Evolutionary conservation across 2,113 vertebrate species (phyloP), one percentile per base, ranked within the genome.

Genomic region (Xenotilapia flavipinnis): DNA sequence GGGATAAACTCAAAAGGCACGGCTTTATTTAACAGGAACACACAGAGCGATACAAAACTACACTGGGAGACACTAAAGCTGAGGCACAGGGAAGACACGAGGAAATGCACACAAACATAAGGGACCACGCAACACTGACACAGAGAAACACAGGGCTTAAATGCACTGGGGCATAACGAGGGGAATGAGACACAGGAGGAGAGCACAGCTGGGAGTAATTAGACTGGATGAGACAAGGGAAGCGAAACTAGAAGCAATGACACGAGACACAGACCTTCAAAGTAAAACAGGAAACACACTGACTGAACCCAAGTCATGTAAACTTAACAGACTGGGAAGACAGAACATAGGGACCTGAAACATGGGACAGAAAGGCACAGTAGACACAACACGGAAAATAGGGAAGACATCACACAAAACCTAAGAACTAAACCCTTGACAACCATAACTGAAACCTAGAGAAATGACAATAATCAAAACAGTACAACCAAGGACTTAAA

Each of bases 41-140:
- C 28, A 31, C 9, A 0, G 9, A 19, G 56, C 15, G 1, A 60
- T 33, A 3, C 56, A 0, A 60, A 33, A 60, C 8, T 2, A 60
- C 15, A 60, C 5, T 33, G 15, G 28, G 15, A 60, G 28, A 6
- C 1, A 33, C 28, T 60, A 19, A 60, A 19, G 28, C 56, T 60
- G 56, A 60, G 1, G 28, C 8, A 33, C 28, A 60, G 28, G 5
- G 2, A 31, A 2, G 26, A 3, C 1, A 9, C 0, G 0, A 9
- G 14, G 14, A 60, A 31, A 6, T 2, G 8, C 26, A 60, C 26
- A 60, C 56, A 60, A 60, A 6, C 56, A 31, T 60, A 60, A 31
- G 26, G 14, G 8, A 60, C 26, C 26, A 31, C 56, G 0, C 26
- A 31, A 60, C 8, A 31, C 26, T 31, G 5, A 60, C 5, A 2